Conservation (phyloP, 2,113 vertebrate genomes). For the Natator depressus region DNA sequence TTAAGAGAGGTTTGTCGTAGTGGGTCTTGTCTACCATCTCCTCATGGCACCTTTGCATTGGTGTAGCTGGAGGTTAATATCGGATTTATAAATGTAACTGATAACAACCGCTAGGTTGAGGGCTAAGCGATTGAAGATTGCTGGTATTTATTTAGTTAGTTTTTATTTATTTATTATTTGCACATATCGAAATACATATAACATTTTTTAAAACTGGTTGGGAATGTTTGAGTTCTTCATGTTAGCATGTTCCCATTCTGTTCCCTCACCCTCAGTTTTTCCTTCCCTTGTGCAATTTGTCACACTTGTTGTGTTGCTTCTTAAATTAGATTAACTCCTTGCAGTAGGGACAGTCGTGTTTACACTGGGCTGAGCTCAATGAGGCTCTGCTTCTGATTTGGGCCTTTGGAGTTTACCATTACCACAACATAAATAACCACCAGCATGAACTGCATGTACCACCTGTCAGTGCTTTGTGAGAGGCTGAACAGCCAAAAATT, state of each 20-base stretch:
- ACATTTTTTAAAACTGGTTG: background rate
- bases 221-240: background rate
- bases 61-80: background rate
- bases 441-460: background rate
- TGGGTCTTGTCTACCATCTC: background rate
- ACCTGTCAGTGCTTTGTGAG: background rate
- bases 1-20: background rate
- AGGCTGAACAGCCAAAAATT: background rate
- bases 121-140: background rate
- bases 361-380: background rate
- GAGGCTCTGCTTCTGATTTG: background rate
- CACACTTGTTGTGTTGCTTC: background rate
- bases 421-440: background rate
- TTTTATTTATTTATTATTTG: background rate
- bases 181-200: background rate
- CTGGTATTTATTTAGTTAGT: background rate
- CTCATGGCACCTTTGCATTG: background rate
- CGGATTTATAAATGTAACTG: background rate
- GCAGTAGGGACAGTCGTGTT: background rate
- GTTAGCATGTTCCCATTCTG: background rate
- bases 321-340: background rate
- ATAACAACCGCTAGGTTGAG: background rate
- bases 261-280: background rate
- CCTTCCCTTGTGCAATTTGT: background rate
- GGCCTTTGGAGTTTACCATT: background rate